Conservation (phyloP, 2,113 vertebrate genomes). For the Eulacestoma nigropectus region DNA sequence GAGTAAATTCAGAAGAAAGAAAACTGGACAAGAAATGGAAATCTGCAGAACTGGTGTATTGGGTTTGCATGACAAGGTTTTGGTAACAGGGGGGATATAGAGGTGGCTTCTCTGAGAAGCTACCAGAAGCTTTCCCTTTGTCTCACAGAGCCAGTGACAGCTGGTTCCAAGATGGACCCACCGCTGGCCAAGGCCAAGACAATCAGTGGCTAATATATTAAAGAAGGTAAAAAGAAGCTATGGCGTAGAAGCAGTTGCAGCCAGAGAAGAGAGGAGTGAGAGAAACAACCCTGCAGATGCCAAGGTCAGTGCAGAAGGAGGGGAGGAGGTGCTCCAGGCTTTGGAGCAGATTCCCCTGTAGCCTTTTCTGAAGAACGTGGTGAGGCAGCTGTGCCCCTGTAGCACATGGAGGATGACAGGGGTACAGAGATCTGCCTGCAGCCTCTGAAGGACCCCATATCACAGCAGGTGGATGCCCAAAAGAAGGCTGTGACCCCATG, state of each 20-base stretch:
- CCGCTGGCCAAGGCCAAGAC: background rate
- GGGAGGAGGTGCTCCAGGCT: background rate
- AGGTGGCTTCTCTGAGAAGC: background rate
- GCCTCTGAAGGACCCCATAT: fast-evolving
- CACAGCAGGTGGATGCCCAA: background rate
- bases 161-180: background rate
- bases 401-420: fast-evolving
- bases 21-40: background rate
- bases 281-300: background rate
- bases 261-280: background rate
- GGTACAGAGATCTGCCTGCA: background rate
- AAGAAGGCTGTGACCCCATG: background rate
- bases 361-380: background rate
- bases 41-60: background rate
- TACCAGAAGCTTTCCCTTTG: background rate
- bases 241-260: background rate
- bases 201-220: background rate
- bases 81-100: background rate
- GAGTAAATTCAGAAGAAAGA: background rate
- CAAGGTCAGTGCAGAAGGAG: background rate
- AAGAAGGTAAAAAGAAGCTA: background rate
- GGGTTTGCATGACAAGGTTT: background rate
- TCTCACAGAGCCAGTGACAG: background rate
- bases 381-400: background rate
- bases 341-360: background rate